Evolutionary conservation across 64 coral and sea anemone species (phyloP), one percentile per base, ranked within the genome.

Genomic region (Catalaphyllia jardinei): DNA sequence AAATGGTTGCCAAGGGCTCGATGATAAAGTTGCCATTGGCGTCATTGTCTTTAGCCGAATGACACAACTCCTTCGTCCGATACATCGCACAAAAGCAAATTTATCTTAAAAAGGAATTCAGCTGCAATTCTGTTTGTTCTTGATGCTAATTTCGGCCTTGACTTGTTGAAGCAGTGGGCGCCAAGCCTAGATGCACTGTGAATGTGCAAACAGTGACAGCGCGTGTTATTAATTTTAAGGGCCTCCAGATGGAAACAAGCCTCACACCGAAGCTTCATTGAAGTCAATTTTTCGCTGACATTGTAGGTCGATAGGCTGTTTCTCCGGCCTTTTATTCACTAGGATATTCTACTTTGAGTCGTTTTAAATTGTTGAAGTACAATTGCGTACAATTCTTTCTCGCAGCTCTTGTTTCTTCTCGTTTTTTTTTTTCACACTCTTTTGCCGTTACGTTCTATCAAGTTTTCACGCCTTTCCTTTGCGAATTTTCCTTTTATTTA

Each of bases 81-180:
- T 76, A 86, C 89, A 85, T 77, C 29, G 27, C 42, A 62, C 10
- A 46, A 91, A 91, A 86, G 74, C 86, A 86, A 74, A 64, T 74
- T 62, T 65, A 63, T 91, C 76, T 86, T 64, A 19, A 39, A 79
- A n/a, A 42, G 38, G 84, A 86, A 79, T 33, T 92, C 90, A 92
- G 90, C 90, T 92, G 82, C 18, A 31, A 15, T 10, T 22, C 9
- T 92, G 62, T 92, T 92, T 92, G 83, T 67, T 87, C 51, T 92
- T n/a, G 20, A 71, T 54, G 72, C 52, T 86, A 83, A 81, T 78
- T 78, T 75, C 10, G 31, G 29, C 28, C 74, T 13, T 51, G 83
- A 85, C 62, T 83, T 85, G 81, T 85, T 85, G 39, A 67, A 52
- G 71, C 42, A 63, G 50, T 30, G 35, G 17, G 79, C 31, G 54